A percentile compares a stretch with the other conserved stretches of the same genome.
phyloP scores from a whole-genome alignment of 1,140 invertebrate species.

The Euglossa dilemma region DNA sequence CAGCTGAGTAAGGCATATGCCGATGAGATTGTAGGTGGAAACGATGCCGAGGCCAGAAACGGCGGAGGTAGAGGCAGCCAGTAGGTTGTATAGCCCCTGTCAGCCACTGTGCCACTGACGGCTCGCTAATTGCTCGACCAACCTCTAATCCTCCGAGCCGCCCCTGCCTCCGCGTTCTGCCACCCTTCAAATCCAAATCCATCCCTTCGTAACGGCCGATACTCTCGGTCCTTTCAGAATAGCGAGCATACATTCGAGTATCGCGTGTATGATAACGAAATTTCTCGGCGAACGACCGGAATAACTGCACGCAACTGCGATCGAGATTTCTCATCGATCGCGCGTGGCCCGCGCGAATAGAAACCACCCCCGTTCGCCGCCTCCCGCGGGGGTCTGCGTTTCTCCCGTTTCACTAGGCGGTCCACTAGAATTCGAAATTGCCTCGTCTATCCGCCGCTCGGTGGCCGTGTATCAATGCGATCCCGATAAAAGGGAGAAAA shows the following conservation, averaged over 20 bases:
- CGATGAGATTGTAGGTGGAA: conserved; percentile 42
- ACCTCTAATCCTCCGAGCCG: conserved; percentile 66
- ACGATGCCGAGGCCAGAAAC: conserved; percentile 40
- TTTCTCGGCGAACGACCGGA: conserved; percentile 62
- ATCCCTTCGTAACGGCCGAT: conserved; percentile 74
- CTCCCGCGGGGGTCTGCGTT: background rate
- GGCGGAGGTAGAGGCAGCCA: conserved; percentile 39
- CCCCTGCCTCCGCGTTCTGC: conserved; percentile 63
- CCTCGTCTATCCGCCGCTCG: conserved; percentile 23
- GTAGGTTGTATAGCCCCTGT: conserved; percentile 77
- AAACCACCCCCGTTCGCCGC: background rate
- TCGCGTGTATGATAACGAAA: conserved; percentile 56
- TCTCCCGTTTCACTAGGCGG: conserved; percentile 50
- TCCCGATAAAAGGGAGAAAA: conserved; percentile 39
- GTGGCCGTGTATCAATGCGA: conserved; percentile 28
- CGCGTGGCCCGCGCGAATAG: conserved; percentile 14
- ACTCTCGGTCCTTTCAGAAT: conserved; percentile 67
- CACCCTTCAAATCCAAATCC: conserved; percentile 81
- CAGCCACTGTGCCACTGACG: conserved; percentile 83
- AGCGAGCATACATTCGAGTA: conserved; percentile 63
- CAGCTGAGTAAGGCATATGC: conserved; percentile 78
- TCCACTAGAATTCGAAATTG: conserved; percentile 47
- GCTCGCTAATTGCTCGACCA: conserved; percentile 82
- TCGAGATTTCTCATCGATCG: conserved; percentile 64
- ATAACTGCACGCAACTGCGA: conserved; percentile 46